These are phyloP conservation scores for Drosophila auraria DNA, from an alignment of 1,140 invertebrate genomes.

Conservation along the genomic window DNA sequence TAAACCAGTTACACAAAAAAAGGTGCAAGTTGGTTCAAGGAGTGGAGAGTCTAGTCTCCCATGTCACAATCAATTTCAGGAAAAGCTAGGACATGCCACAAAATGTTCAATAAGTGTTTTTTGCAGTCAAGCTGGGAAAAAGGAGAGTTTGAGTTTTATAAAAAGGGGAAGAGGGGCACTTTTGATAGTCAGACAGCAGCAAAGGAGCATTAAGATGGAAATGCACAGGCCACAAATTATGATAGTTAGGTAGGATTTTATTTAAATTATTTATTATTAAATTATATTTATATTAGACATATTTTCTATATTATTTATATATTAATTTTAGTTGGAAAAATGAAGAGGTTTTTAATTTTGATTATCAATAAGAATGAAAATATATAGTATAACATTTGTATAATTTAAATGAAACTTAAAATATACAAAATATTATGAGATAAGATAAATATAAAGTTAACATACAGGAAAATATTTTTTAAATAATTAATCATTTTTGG, in stretches of 20 bases:
- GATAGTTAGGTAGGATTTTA: not conserved
- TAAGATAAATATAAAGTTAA: not conserved
- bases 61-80: conserved; percentile 47
- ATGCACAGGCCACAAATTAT: not conserved
- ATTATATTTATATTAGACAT: not conserved
- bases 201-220: not conserved
- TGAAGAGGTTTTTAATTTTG: too few relatives aligned
- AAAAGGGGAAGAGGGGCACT: too few relatives aligned
- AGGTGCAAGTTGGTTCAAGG: not conserved
- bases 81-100: conserved; percentile 16
- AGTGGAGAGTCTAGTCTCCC: not conserved
- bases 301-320: not conserved
- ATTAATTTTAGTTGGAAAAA: not conserved
- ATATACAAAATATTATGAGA: not conserved
- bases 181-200: conserved; percentile 6
- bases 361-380: not conserved
- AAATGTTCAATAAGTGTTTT: conserved; percentile 72
- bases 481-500: too few relatives aligned
- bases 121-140: conserved; percentile 33
- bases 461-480: not conserved
- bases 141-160: not conserved
- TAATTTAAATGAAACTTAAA: not conserved
- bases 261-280: too few relatives aligned
- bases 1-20: not conserved
- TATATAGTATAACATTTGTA: not conserved